Evolutionary conservation across 2,888 invertebrate species (phyloP).

Genomic region (Scotopteryx bipunctaria): DNA sequence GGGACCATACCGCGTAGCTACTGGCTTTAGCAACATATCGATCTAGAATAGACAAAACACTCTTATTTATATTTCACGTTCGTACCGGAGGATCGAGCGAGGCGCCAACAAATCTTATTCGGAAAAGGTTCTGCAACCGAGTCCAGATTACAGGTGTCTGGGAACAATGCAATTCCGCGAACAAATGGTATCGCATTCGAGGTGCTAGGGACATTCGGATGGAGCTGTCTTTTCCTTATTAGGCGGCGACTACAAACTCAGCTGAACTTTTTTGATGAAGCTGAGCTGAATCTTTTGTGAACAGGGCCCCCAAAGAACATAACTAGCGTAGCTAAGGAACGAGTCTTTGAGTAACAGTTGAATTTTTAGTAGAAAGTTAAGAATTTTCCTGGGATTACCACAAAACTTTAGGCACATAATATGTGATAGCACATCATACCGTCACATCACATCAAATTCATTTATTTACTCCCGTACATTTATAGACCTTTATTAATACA

Average conservation of each 20-base stretch:
- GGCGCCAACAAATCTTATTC: constrained; percentile 56
- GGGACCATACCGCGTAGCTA: no score
- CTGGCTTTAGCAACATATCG: no score
- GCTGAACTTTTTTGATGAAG: background rate
- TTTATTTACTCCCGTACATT: no score
- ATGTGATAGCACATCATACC: no score
- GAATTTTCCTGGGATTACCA: no score
- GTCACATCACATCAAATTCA: no score
- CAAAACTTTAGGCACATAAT: no score
- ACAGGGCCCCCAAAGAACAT: no score
- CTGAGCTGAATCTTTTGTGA: background rate
- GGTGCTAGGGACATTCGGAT: constrained; percentile 12
- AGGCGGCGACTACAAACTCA: constrained; percentile 9
- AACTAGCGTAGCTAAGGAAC: no score
- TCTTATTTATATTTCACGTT: constrained; percentile 31
- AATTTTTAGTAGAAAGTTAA: no score
- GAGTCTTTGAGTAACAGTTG: no score
- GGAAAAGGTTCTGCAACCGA: constrained; percentile 60
- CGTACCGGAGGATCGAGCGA: constrained; percentile 28
- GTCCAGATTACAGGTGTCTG: constrained; percentile 75
- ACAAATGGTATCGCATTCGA: constrained; percentile 61
- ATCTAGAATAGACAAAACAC: constrained; percentile 33
- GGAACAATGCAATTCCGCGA: constrained; percentile 73
- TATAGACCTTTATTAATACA: no score
- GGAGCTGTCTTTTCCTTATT: constrained; percentile 15